A percentile compares a stretch with the other conserved stretches of the same genome.
These are phyloP conservation scores for Trissolcus japonicus DNA, from an alignment of 2,888 invertebrate genomes.

Conservation along the genomic window DNA sequence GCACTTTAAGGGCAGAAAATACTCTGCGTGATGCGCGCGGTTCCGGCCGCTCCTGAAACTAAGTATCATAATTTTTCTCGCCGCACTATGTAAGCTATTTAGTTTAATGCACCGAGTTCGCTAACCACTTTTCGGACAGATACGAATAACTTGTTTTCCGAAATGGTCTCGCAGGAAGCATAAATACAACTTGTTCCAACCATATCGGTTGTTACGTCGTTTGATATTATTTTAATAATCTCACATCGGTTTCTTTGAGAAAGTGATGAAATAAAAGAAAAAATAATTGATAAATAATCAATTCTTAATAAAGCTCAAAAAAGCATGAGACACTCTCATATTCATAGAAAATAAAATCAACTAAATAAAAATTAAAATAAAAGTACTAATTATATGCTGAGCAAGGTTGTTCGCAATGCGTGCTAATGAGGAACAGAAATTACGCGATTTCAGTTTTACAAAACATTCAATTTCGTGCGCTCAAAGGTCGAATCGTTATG, in stretches of 20 bases:
- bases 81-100: conserved; percentile 42
- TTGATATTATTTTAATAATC: conserved; percentile 28
- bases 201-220: conserved; percentile 15
- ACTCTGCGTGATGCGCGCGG: conserved; percentile 27
- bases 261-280: not conserved
- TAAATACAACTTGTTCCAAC: conserved; percentile 38
- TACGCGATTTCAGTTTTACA: conserved; percentile 44
- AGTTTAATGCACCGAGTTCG: conserved; percentile 50
- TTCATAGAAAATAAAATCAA: too few relatives aligned
- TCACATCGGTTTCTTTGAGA: not conserved
- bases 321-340: too few relatives aligned
- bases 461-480: conserved; percentile 46
- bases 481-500: conserved; percentile 55
- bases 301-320: too few relatives aligned
- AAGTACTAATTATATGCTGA: too few relatives aligned
- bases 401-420: not conserved
- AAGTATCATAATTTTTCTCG: conserved; percentile 52
- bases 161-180: conserved; percentile 44
- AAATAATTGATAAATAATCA: too few relatives aligned
- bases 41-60: conserved; percentile 33
- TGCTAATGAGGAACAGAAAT: conserved; percentile 32
- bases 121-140: conserved; percentile 43
- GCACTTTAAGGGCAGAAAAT: conserved; percentile 33
- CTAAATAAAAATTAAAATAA: too few relatives aligned
- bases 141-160: conserved; percentile 44